phyloP scores from a whole-genome alignment of 2,113 vertebrate genomes.

The Etheostoma spectabile region DNA sequence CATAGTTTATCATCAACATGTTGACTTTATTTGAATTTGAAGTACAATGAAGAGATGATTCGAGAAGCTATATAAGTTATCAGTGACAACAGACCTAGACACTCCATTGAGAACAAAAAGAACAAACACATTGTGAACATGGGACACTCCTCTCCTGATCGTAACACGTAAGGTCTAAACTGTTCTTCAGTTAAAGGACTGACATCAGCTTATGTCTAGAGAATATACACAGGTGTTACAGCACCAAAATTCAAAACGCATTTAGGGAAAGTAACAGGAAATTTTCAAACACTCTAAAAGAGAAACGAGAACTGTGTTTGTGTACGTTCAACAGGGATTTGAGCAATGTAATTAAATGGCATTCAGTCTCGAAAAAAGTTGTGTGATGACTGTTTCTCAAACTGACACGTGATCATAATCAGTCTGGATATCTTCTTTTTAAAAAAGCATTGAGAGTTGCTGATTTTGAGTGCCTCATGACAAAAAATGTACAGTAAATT shows the following conservation, averaged over 20 bases:
- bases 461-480: slow-evolving; percentile 64
- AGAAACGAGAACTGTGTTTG: slow-evolving; percentile 27
- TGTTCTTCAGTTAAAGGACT: slow-evolving; percentile 68
- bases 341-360: slow-evolving; percentile 43
- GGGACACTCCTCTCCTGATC: slow-evolving; percentile 81
- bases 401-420: slow-evolving; percentile 51
- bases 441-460: slow-evolving; percentile 62
- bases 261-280: slow-evolving; percentile 63
- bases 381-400: slow-evolving; percentile 66
- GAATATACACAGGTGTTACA: slow-evolving; percentile 77
- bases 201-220: slow-evolving; percentile 77
- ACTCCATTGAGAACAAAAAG: slow-evolving; percentile 80
- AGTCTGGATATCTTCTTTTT: slow-evolving; percentile 30
- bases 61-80: slow-evolving; percentile 83
- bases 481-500: slow-evolving; percentile 76
- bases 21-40: slow-evolving; percentile 84
- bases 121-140: slow-evolving; percentile 89
- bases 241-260: slow-evolving; percentile 67
- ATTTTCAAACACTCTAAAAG: slow-evolving; percentile 50
- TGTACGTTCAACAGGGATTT: slow-evolving; percentile 36
- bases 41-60: slow-evolving; percentile 84
- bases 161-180: slow-evolving; percentile 75
- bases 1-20: slow-evolving; percentile 79
- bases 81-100: slow-evolving; percentile 83
- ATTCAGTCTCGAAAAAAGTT: slow-evolving; percentile 55